Conservation (phyloP, 2,888 invertebrate genomes). For the Eilema sororculum region DNA sequence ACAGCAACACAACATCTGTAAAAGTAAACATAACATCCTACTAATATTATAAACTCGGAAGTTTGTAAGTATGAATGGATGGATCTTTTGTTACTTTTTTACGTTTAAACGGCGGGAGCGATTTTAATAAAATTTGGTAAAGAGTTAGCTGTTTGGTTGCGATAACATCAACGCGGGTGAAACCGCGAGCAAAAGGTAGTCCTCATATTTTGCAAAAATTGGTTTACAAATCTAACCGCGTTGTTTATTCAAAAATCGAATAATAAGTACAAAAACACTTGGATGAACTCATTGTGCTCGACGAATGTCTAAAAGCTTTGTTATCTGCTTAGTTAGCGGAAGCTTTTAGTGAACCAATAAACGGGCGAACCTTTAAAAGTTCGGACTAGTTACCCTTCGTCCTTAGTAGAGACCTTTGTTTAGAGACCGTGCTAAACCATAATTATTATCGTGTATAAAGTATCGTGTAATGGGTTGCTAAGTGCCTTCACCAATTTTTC, state of each 20-base stretch:
- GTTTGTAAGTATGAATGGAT: too few species aligned
- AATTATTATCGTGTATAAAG: neutral
- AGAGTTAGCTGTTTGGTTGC: too few species aligned
- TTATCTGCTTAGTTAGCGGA: constrained; percentile 4
- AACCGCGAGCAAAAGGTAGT: too few species aligned
- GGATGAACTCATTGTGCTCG: neutral
- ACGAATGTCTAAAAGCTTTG: neutral
- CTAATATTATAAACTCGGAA: too few species aligned
- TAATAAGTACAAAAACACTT: constrained; percentile 1
- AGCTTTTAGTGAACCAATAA: constrained; percentile 16
- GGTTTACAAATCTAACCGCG: too few species aligned
- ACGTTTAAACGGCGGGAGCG: too few species aligned
- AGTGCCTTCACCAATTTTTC: constrained; percentile 9
- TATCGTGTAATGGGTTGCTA: neutral
- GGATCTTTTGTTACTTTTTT: too few species aligned
- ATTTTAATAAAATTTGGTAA: too few species aligned
- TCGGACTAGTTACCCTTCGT: constrained; percentile 15
- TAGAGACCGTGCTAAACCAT: constrained; percentile 15
- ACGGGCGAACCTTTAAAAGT: constrained; percentile 19
- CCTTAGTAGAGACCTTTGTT: neutral
- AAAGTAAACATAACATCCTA: too few species aligned
- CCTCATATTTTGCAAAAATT: too few species aligned
- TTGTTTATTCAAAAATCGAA: neutral
- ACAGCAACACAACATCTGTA: too few species aligned
- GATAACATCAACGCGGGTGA: too few species aligned